Base-by-base conservation (phyloP, 2,888 invertebrate species). In the Chrysotoxum bicinctum region DNA sequence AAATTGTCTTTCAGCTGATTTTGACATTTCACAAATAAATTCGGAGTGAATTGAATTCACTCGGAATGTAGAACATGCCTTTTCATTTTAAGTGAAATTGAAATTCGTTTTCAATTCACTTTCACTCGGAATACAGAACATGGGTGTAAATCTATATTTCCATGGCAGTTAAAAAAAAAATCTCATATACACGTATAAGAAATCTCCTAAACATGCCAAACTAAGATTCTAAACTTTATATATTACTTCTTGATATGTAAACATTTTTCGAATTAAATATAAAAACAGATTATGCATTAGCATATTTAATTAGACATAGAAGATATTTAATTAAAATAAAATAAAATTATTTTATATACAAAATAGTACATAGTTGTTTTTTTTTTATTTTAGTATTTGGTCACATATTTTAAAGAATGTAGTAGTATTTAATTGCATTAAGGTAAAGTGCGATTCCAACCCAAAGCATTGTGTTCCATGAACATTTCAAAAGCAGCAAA, bases 391-490 rank as follows among this genome's bases (percentile, higher is more conserved):
- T 14, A 30, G 10, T 21, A 26, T 6, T 48, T 52, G 1, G 10
- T 45, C 14, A 50, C 3, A 26, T 2, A 23, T 35, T 56, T 81
- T 88, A 91, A 10, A 91, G 66, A 76, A 89, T 91, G 64, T 91
- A 91, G 86, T 91, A 91, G 78, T 90, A 89, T 35, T 95, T 94
- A 88, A 95, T 95, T 88, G 93, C 94, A 88, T 96, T 95, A 91
- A 98, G 94, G 89, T 96, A 93, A 89, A 96, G 94, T 0, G 97
- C 95, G 21, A 98, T 94, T 45, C 96, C 90, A 0, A 96, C 93
- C 98, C 98, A 98, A 14, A 97, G 91, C 0, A 94, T 93, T 0
- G 96, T 95, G n/a, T 96, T 97, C 97, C 98, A 98, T 0, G 96
- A 92, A 32, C 95, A 94, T 91, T 97, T 96, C 0, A 96, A 90